Base-by-base conservation (phyloP, 2,888 invertebrate species). In the Emmelina monodactyla region DNA sequence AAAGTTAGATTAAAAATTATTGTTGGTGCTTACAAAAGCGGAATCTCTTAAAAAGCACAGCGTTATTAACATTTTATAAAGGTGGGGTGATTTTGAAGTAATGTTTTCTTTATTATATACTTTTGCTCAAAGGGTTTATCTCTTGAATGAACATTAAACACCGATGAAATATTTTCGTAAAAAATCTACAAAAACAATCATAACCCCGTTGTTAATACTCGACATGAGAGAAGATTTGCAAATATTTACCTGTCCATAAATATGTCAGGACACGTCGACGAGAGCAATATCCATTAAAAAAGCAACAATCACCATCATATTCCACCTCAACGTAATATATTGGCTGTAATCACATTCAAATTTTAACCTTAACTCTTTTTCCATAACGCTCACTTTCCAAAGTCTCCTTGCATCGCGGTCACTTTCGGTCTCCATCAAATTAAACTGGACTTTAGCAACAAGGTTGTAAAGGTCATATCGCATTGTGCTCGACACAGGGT, bases 281-380 rank as follows among this genome's bases (percentile, higher is more conserved):
- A 56, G 56, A 55, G 63, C 66, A 68, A 71, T 67, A 67, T 66
- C 58, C 58, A 58, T 58, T 58, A 55, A 67, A 70, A 54, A 67
- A 65, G 11, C 25, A 58, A 52, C 60, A 62, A 58, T 50, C 50
- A 52, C 54, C 55, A 51, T 56, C 58, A 55, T 50, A 49, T 44
- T 45, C 49, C 55, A 62, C 57, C 59, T 58, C 29, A 43, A 49
- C 45, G 53, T 55, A 46, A 56, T 54, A 50, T 51, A 52, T 43
- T 38, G 28, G 22, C 14, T n/a, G 11, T 29, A 22, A 5, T 2
- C 28, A 19, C 39, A 47, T 19, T 5, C 14, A 25, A 7, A 25
- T 37, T 39, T 25, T 22, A 52, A 35, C 52, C 40, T 37, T 46
- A 45, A 12, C 0, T 0, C 1, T 3, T 2, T 3, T 1, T 1